These are phyloP conservation scores for Halictus quadricinctus DNA, from an alignment of 2,888 invertebrate species.

Conservation along the genomic window DNA sequence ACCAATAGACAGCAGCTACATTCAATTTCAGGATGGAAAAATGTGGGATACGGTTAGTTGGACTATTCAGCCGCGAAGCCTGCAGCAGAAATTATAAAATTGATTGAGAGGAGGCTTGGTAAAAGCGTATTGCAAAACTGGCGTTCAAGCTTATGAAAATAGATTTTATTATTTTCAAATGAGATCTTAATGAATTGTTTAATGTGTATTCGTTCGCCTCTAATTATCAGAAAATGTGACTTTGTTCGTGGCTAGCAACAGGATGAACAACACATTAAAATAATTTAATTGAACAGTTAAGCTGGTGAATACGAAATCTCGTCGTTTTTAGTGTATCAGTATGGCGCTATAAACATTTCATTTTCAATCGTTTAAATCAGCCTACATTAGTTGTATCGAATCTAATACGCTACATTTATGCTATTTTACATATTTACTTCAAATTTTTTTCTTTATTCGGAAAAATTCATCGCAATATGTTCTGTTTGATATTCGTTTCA, in stretches of 20 bases:
- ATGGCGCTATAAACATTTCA: not conserved
- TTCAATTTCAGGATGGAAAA: not conserved
- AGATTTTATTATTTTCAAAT: not conserved
- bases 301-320: not conserved
- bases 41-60: not conserved
- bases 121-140: not conserved
- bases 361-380: too few species aligned
- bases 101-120: not conserved
- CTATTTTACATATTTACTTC: not conserved
- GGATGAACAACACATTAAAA: not conserved
- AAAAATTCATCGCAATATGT: not conserved
- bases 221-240: not conserved
- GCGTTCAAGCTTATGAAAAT: not conserved
- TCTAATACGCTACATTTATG: too few species aligned
- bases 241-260: not conserved
- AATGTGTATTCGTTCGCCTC: not conserved
- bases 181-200: not conserved
- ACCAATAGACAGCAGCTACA: not conserved
- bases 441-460: not conserved
- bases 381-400: too few species aligned
- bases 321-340: not conserved
- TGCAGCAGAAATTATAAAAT: not conserved
- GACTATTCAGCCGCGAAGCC: not conserved
- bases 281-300: not conserved
- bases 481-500: not conserved